Evolutionary conservation across 1,140 invertebrate species (phyloP).

Genomic region (Chrysomallon squamiferum): DNA sequence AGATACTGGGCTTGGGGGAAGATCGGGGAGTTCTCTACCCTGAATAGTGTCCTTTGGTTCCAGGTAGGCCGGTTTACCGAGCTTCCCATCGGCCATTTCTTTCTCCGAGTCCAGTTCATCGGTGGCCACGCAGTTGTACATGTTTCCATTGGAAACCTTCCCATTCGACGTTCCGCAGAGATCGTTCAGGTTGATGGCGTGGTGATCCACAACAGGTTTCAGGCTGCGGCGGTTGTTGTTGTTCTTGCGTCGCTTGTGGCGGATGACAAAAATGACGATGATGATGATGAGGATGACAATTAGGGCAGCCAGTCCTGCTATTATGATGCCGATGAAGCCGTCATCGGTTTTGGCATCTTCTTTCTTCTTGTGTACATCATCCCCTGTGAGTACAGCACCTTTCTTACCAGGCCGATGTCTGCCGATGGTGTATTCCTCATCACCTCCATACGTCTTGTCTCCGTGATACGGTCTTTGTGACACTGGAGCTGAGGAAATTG

Average conservation of each 20-base stretch:
- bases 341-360: conserved; percentile 64
- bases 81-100: conserved; percentile 40
- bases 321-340: conserved; percentile 80
- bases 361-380: conserved; percentile 22
- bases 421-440: conserved; percentile 10
- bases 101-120: conserved; percentile 64
- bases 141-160: conserved; percentile 66
- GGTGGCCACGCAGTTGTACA: conserved; percentile 67
- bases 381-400: conserved; percentile 3
- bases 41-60: conserved; percentile 69
- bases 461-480: not conserved
- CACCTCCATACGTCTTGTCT: not conserved
- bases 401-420: conserved; percentile 19
- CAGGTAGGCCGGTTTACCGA: conserved; percentile 66
- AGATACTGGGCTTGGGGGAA: conserved; percentile 37
- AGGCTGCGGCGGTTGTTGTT: conserved; percentile 71
- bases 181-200: conserved; percentile 57
- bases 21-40: conserved; percentile 52
- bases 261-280: conserved; percentile 77
- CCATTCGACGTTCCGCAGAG: conserved; percentile 54
- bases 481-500: not conserved
- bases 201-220: conserved; percentile 53
- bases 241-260: conserved; percentile 76
- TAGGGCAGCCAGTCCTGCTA: conserved; percentile 79
- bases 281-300: conserved; percentile 77